A percentile compares a stretch with the other conserved stretches of the same genome.
phyloP scores from a whole-genome alignment of 2,888 invertebrate genomes.

The Parelbella ahira region DNA sequence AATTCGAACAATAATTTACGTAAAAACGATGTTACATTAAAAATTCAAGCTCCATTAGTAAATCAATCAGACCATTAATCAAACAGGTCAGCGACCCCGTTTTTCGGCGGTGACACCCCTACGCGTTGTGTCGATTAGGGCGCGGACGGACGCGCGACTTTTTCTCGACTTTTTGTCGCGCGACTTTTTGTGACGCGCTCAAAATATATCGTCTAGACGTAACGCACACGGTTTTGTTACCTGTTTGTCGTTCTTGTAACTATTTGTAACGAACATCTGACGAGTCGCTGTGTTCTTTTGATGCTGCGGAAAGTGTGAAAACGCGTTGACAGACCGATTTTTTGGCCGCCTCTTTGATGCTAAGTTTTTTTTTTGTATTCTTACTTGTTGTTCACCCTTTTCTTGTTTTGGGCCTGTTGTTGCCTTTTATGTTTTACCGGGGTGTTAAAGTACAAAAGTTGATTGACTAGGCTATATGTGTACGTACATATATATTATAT shows the following conservation, averaged over 20 bases:
- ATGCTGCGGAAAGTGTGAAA: constrained; percentile 6
- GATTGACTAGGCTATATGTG: too few species aligned
- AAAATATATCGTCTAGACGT: constrained; percentile 16
- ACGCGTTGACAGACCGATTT: constrained; percentile 1
- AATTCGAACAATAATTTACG: too few species aligned
- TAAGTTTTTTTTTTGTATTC: too few species aligned
- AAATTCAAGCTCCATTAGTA: constrained; percentile 20
- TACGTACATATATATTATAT: too few species aligned
- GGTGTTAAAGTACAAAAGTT: too few species aligned
- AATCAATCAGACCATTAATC: constrained; percentile 22
- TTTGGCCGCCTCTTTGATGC: constrained; percentile 1
- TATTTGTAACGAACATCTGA: not conserved
- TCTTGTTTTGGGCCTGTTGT: too few species aligned
- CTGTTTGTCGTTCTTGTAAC: not conserved
- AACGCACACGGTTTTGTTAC: constrained; percentile 1
- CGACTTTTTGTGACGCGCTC: not conserved
- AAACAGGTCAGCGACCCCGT: constrained; percentile 16
- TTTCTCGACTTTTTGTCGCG: constrained; percentile 13
- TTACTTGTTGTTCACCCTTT: too few species aligned
- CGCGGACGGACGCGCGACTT: constrained; percentile 9
- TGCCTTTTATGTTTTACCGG: too few species aligned
- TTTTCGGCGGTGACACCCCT: constrained; percentile 23
- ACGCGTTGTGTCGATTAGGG: constrained; percentile 9
- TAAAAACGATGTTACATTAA: constrained; percentile 5
- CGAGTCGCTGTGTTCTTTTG: constrained; percentile 9